phyloP scores from a whole-genome alignment of 1,140 invertebrate species.

The Holcopasites calliopsidis region DNA sequence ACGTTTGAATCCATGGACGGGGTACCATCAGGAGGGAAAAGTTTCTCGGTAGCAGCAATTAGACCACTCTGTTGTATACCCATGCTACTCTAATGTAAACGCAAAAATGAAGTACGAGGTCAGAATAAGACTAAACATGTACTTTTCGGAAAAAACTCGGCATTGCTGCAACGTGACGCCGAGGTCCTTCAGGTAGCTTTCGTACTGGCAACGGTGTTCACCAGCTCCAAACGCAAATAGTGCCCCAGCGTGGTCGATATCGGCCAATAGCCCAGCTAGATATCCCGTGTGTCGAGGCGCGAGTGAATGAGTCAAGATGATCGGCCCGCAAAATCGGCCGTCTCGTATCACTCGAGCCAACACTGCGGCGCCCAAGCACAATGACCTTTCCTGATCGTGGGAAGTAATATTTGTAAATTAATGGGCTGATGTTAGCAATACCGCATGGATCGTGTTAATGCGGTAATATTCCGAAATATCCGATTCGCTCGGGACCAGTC shows the following conservation, averaged over 20 bases:
- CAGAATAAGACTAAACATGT: background rate
- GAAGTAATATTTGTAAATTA: background rate
- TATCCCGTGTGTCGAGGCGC: constrained; percentile 88
- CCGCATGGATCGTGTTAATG: too few species aligned
- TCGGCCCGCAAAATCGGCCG: constrained; percentile 84
- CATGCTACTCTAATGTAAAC: too few species aligned
- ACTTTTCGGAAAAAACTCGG: constrained; percentile 76
- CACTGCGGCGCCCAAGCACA: constrained; percentile 87
- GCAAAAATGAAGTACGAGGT: background rate
- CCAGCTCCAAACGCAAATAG: constrained; percentile 82
- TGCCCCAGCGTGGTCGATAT: constrained; percentile 82
- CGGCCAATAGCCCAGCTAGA: constrained; percentile 83
- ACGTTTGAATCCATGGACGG: too few species aligned
- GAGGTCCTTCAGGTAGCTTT: constrained; percentile 62
- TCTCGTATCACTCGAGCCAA: constrained; percentile 84
- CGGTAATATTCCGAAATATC: too few species aligned
- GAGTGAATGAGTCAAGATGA: constrained; percentile 87
- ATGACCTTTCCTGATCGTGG: constrained; percentile 84
- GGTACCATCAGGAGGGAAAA: too few species aligned
- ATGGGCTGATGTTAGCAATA: too few species aligned
- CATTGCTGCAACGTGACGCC: constrained; percentile 69
- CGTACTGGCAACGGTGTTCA: constrained; percentile 73
- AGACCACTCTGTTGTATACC: too few species aligned
- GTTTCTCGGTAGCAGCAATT: too few species aligned
- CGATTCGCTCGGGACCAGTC: too few species aligned